Base-by-base conservation (phyloP, 2,888 invertebrate species). In the Dromius quadrimaculatus region DNA sequence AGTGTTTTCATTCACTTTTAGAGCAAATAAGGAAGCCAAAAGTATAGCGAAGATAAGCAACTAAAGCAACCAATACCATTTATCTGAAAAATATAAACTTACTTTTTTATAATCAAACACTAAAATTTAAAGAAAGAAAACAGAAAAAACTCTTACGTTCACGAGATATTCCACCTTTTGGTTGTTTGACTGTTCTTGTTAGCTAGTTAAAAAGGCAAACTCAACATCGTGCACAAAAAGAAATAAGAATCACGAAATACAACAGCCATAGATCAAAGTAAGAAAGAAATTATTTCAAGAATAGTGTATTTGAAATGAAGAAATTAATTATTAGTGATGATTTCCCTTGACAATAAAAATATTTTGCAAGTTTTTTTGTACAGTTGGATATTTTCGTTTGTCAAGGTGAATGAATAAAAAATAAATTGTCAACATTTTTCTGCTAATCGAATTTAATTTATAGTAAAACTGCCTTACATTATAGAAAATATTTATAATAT, bases 121-220 rank as follows among this genome's bases (percentile, higher is more conserved):
- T n/a, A n/a, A n/a, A n/a, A n/a, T n/a, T n/a, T n/a, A n/a, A n/a
- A n/a, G n/a, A n/a, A n/a, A 74, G 73, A 73, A 43, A 68, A 73
- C 69, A 75, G 71, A 71, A 65, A 73, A 62, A 75, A 62, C 75
- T 75, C 82, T 82, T 82, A 82, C 82, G 77, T 78, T 75, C 80
- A 80, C 80, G 62, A 82, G 80, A 74, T 80, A 76, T 72, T 77
- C 77, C 69, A 82, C 82, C 74, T 82, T 81, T 64, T 79, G 77
- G 72, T 75, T 62, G 82, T 82, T 73, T 78, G 78, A 80, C 81
- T 65, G 80, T 80, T 73, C 79, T 77, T 74, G 80, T 81, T 80
- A 76, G 69, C 70, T 71, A 72, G 62, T 71, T 63, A 73, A 73
- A 73, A 71, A 54, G 32, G 65, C 65, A 65, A 41, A 41, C 41